phyloP scores from a whole-genome alignment of 2,797 vertebrate species.

The Enteromius fasciolatus region DNA sequence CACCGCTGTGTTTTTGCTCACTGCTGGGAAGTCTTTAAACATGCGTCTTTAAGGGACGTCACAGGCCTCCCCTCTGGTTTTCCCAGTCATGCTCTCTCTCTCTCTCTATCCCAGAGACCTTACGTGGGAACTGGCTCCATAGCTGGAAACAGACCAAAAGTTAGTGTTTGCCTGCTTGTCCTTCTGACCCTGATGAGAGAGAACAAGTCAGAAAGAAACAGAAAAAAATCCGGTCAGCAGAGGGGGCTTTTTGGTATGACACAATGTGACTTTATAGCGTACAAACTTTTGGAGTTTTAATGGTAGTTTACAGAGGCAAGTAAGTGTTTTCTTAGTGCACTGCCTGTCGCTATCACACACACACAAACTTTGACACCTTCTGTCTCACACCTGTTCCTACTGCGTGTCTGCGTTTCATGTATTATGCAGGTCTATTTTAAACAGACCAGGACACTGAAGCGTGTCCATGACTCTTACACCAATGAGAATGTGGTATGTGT shows the following conservation, averaged over 20 bases:
- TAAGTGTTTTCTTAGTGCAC: constrained; percentile 5
- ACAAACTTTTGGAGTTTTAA: constrained; percentile 1
- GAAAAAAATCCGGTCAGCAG: constrained; percentile 1
- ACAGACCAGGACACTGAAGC: constrained; percentile 35
- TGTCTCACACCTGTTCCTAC: constrained; percentile 66
- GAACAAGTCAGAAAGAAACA: constrained; percentile 9
- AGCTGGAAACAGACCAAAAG: constrained; percentile 72
- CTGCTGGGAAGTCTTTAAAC: constrained; percentile 81
- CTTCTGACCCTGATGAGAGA: constrained; percentile 56
- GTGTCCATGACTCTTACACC: constrained; percentile 31
- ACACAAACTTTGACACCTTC: constrained; percentile 37
- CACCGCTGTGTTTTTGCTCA: constrained; percentile 72
- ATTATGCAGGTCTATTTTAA: constrained; percentile 67
- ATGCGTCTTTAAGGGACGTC: constrained; percentile 74
- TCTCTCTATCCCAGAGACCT: constrained; percentile 64
- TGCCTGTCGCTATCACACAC: constrained; percentile 32
- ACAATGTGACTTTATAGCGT: neutral
- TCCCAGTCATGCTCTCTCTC: constrained; percentile 69
- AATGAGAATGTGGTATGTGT: constrained; percentile 29
- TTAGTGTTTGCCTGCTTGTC: constrained; percentile 60
- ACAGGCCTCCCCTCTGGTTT: constrained; percentile 72
- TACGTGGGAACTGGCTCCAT: constrained; percentile 75
- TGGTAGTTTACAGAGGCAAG: neutral
- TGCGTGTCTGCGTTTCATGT: constrained; percentile 51
- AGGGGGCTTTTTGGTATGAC: constrained; percentile 3